Conservation (phyloP, 2,888 invertebrate species). For the Timandra comae region DNA sequence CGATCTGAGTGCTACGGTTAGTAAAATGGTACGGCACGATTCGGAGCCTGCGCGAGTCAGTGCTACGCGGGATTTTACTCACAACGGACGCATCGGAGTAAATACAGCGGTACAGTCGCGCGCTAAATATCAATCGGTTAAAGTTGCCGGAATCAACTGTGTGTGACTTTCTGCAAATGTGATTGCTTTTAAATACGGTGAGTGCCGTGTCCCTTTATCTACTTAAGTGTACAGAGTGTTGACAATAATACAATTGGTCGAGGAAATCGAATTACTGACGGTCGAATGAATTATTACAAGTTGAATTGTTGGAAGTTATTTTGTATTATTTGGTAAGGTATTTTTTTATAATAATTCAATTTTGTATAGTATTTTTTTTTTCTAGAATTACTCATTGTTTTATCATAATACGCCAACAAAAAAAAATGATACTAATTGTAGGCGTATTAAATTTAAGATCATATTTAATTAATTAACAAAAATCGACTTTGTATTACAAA, state of each 20-base stretch:
- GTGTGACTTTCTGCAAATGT: constrained; percentile 34
- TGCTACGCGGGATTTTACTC: constrained; percentile 40
- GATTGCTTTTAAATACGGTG: constrained; percentile 44
- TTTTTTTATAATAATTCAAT: too few species aligned
- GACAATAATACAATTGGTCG: constrained; percentile 4
- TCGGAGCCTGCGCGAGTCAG: constrained; percentile 70
- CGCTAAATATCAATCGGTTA: constrained; percentile 7
- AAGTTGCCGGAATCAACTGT: constrained; percentile 8
- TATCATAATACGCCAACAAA: too few species aligned
- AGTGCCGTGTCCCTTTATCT: constrained; percentile 37
- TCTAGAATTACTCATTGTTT: too few species aligned
- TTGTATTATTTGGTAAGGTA: too few species aligned
- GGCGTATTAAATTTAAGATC: too few species aligned
- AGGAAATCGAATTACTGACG: too few species aligned
- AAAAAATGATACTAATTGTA: too few species aligned
- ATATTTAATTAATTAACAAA: too few species aligned
- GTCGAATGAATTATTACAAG: too few species aligned
- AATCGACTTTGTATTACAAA: too few species aligned
- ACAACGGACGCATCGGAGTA: constrained; percentile 25
- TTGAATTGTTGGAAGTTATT: too few species aligned
- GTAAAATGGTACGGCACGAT: constrained; percentile 38
- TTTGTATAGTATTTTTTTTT: too few species aligned
- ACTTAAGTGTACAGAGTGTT: constrained; percentile 16
- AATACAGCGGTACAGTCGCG: constrained; percentile 5
- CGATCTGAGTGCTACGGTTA: constrained; percentile 22